Base-by-base conservation (phyloP, 2,888 invertebrate species). In the Anoplius nigerrimus region DNA sequence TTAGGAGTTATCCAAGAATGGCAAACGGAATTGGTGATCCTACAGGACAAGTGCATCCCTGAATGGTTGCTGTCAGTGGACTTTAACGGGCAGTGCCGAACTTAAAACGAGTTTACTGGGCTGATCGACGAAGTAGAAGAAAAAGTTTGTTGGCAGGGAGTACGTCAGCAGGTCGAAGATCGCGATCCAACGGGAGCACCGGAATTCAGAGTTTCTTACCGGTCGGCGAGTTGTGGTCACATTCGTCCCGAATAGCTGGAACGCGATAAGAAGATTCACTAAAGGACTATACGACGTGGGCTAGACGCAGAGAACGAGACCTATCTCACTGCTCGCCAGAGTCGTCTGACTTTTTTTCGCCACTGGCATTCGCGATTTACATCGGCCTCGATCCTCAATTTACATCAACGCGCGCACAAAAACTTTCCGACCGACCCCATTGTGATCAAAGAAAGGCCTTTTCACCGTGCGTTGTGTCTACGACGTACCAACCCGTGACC, bases 381-480 rank as follows among this genome's bases (percentile, higher is more conserved):
- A 78, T 82, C 73, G 76, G 66, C 64, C 76, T 68, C 72, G 66
- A 53, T 51, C 55, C 72, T 43, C 69, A 63, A 84, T 86, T 86
- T 83, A 84, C 86, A 86, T 86, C 71, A 82, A 79, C 84, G 63
- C 83, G 82, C 84, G 85, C 74, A 78, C 69, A 86, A 85, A 85
- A 85, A 85, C 74, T 68, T n/a, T 48, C 51, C 61, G 57, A 57
- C 54, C 57, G 22, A 54, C 61, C 53, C 69, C 58, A 60, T 20
- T 57, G 13, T 24, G 57, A 66, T 66, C 66, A 63, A 69, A 69
- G 70, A 65, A 54, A 13, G 34, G 8, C 34, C 11, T 66, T 54
- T 8, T 53, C 16, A 15, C 8, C 24, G 24, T 53, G 15, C 22
- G n/a, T 24, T 20, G 22, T 16, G 24, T 24, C 53, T 15, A 20